Conservation (phyloP, 2,797 vertebrate genomes). For the Sardinella longiceps region DNA sequence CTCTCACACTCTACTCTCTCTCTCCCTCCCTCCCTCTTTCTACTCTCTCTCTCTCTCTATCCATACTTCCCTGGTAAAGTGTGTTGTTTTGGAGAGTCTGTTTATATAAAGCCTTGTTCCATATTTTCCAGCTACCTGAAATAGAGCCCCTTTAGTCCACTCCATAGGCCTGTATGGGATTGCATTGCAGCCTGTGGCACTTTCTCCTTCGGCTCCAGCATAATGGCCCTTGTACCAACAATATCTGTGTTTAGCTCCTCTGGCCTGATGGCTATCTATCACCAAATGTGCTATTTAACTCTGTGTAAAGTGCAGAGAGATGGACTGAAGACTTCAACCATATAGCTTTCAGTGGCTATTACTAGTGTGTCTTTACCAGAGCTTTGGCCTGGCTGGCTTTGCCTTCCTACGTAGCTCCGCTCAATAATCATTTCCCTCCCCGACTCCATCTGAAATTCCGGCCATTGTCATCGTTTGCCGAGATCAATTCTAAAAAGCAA, state of each 20-base stretch:
- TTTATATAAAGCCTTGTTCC: conserved; percentile 22
- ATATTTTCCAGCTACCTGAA: background rate
- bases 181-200: background rate
- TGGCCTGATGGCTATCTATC: background rate
- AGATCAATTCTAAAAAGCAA: too few species aligned
- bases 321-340: background rate
- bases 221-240: background rate
- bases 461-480: too few species aligned
- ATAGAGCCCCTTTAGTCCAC: conserved; percentile 8
- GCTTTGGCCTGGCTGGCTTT: too few species aligned
- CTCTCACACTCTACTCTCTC: background rate
- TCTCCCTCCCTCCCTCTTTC: background rate
- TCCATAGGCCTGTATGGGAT: background rate
- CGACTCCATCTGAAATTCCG: too few species aligned
- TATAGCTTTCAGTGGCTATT: background rate
- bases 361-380: background rate
- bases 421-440: too few species aligned
- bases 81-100: background rate
- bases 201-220: background rate
- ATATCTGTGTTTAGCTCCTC: background rate
- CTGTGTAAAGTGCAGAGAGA: background rate
- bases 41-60: background rate
- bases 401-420: too few species aligned
- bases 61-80: background rate
- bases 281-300: background rate